Percentiles rank a stretch among this genome's conserved stretches.
Conservation (phyloP, 2,888 invertebrate species). For the Polymixis lichenea region DNA sequence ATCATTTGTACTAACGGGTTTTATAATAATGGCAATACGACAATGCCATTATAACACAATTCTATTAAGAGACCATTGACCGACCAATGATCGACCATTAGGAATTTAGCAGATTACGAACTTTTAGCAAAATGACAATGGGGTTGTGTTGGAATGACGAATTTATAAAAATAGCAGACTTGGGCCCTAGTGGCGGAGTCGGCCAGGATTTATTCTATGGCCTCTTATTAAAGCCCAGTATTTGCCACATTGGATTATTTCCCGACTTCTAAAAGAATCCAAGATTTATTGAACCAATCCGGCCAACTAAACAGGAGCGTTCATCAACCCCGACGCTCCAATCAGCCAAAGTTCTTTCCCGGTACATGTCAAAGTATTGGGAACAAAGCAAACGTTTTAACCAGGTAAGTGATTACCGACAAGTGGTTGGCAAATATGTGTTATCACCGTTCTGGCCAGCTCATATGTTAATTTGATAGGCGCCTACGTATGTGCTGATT, state of each 20-base stretch:
- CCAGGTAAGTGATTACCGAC: slow-evolving; percentile 43
- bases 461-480: slow-evolving; percentile 59
- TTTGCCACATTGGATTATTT: not conserved
- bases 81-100: no score
- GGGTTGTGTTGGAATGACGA: no score
- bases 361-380: slow-evolving; percentile 18
- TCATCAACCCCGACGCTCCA: slow-evolving; percentile 6
- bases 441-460: slow-evolving; percentile 48
- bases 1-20: no score
- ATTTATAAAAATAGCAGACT: no score
- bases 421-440: slow-evolving; percentile 54
- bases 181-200: no score
- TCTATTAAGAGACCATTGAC: no score
- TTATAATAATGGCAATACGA: no score
- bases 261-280: not conserved
- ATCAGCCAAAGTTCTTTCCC: not conserved
- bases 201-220: not conserved
- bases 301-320: not conserved
- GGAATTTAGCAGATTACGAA: no score
- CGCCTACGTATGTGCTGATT: slow-evolving; percentile 54
- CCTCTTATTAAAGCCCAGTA: not conserved
- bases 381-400: slow-evolving; percentile 41
- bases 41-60: no score
- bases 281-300: slow-evolving; percentile 6
- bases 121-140: no score